Conservation (phyloP, 2,888 invertebrate species). For the Seladonia tumulorum region DNA sequence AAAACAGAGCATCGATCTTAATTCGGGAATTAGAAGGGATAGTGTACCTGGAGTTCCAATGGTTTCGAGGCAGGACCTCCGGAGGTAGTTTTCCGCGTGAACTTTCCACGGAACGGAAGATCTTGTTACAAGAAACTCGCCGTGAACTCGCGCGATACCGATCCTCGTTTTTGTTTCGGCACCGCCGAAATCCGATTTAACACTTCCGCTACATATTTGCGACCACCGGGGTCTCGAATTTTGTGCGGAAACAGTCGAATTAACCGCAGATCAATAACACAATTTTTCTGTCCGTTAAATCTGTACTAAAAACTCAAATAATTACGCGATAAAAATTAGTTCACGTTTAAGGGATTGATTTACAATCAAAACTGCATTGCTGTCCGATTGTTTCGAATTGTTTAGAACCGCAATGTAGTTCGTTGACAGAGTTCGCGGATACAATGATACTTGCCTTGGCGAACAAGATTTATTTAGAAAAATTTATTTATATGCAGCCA, state of each 20-base stretch:
- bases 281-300: neutral
- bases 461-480: too few species aligned
- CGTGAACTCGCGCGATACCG: constrained; percentile 24
- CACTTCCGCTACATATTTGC: neutral
- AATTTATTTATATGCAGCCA: neutral
- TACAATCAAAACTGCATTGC: neutral
- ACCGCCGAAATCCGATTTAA: neutral
- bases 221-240: neutral
- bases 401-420: neutral
- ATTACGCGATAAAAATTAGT: neutral
- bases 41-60: neutral
- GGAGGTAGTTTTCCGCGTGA: constrained; percentile 9
- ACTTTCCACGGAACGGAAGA: constrained; percentile 21
- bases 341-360: too few species aligned
- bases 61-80: neutral
- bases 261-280: neutral
- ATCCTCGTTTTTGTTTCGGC: neutral
- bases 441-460: too few species aligned
- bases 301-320: neutral
- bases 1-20: constrained; percentile 4
- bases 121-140: constrained; percentile 55
- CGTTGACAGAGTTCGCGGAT: neutral
- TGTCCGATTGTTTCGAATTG: neutral
- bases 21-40: constrained; percentile 12
- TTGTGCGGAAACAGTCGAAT: neutral